Conservation (phyloP, 2,797 vertebrate species). For the Rhodeus uyekii region DNA sequence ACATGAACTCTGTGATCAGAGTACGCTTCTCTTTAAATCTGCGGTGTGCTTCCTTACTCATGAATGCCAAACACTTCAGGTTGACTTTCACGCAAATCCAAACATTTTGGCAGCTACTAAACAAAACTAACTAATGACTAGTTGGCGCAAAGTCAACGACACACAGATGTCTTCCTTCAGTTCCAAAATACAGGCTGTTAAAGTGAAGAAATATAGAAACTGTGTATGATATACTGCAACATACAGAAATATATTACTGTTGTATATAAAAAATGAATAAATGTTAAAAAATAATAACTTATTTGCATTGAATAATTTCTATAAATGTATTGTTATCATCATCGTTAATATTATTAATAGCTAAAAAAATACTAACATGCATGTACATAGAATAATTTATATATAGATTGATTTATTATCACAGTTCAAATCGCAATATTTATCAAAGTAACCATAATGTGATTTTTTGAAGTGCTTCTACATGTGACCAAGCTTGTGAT, state of each 20-base stretch:
- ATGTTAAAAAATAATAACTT: too few relatives aligned
- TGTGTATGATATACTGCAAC: too few relatives aligned
- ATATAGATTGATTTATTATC: too few relatives aligned
- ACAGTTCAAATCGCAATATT: neutral
- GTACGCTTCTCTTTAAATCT: neutral
- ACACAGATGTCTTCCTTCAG: constrained; percentile 20
- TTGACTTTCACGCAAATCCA: neutral
- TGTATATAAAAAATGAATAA: neutral
- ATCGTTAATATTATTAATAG: too few relatives aligned
- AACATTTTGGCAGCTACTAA: constrained; percentile 15
- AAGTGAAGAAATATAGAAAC: neutral
- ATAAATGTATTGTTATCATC: too few relatives aligned
- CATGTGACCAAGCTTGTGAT: neutral
- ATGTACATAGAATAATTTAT: too few relatives aligned
- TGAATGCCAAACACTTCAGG: neutral
- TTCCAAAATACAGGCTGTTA: neutral
- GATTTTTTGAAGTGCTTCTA: neutral
- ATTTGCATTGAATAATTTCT: too few relatives aligned
- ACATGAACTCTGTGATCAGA: neutral
- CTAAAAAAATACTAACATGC: too few relatives aligned
- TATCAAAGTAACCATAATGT: neutral
- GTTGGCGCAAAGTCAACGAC: neutral
- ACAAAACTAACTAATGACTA: neutral
- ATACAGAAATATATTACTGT: neutral
- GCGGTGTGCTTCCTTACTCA: neutral